Conservation (phyloP, 2,888 invertebrate genomes). For the Boloria euphrosyne region DNA sequence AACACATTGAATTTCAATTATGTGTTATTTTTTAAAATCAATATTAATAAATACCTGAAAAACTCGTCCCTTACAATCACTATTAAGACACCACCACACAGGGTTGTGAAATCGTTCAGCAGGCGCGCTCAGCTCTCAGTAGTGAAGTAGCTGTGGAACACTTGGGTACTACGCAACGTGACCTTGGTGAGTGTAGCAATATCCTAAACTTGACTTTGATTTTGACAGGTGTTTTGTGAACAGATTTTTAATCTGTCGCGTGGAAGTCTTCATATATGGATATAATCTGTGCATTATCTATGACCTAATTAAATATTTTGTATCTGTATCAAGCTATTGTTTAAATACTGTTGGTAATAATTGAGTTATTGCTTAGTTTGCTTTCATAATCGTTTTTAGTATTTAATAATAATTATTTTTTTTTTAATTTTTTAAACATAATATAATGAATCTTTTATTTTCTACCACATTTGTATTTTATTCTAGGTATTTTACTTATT, state of each 20-base stretch:
- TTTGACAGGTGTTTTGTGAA: constrained; percentile 16
- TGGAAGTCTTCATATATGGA: neutral
- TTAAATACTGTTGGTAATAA: too few species aligned
- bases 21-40: neutral
- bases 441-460: too few species aligned
- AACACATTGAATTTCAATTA: too few species aligned
- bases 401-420: too few species aligned
- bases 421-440: too few species aligned
- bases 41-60: constrained; percentile 32
- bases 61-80: constrained; percentile 64
- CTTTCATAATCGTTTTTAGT: too few species aligned
- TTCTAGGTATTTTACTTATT: too few species aligned
- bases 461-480: too few species aligned
- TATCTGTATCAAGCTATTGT: too few species aligned
- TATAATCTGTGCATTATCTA: too few species aligned
- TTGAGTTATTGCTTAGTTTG: too few species aligned
- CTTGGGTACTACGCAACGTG: constrained; percentile 64
- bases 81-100: constrained; percentile 67
- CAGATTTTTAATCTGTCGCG: constrained; percentile 11
- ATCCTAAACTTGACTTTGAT: constrained; percentile 12
- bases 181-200: constrained; percentile 51
- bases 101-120: constrained; percentile 67
- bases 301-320: too few species aligned
- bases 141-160: constrained; percentile 62
- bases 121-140: constrained; percentile 64